phyloP scores from a whole-genome alignment of 2,888 invertebrate genomes.

The Xestia c-nigrum region DNA sequence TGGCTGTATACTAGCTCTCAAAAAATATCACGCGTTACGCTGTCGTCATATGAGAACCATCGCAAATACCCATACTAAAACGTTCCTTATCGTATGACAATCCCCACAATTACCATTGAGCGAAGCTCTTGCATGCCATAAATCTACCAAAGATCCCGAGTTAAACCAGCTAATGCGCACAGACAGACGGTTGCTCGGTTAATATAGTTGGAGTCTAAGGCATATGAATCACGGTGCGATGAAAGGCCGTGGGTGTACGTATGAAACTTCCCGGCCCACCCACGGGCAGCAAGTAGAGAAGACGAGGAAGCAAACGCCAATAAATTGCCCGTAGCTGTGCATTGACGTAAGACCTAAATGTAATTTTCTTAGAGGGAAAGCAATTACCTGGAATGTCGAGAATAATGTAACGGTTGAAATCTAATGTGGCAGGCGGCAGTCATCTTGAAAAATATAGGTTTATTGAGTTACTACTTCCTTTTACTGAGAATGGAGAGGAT shows the following conservation, averaged over 20 bases:
- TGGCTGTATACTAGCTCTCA: not conserved
- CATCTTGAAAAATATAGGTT: constrained; percentile 53
- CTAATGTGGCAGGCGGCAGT: constrained; percentile 29
- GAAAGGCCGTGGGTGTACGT: constrained; percentile 86
- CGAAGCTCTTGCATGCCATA: constrained; percentile 64
- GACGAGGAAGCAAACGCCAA: constrained; percentile 70
- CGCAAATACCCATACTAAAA: constrained; percentile 23
- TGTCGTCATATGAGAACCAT: constrained; percentile 25
- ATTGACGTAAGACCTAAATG: constrained; percentile 64
- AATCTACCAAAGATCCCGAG: constrained; percentile 71
- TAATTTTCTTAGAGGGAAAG: constrained; percentile 53
- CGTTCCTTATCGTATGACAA: constrained; percentile 37
- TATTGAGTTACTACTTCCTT: constrained; percentile 20
- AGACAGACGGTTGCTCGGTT: constrained; percentile 70
- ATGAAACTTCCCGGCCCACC: constrained; percentile 87
- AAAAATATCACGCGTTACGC: not conserved
- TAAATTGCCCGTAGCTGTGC: constrained; percentile 58
- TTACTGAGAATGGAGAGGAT: not conserved
- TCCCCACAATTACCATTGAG: constrained; percentile 56
- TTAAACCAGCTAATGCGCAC: constrained; percentile 74
- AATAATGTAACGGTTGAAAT: constrained; percentile 53
- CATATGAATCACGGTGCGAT: constrained; percentile 86
- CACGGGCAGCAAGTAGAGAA: constrained; percentile 75
- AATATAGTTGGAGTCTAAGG: constrained; percentile 70
- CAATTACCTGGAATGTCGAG: constrained; percentile 58